Conservation (phyloP, 2,888 invertebrate genomes). For the Epinotia bilunana region DNA sequence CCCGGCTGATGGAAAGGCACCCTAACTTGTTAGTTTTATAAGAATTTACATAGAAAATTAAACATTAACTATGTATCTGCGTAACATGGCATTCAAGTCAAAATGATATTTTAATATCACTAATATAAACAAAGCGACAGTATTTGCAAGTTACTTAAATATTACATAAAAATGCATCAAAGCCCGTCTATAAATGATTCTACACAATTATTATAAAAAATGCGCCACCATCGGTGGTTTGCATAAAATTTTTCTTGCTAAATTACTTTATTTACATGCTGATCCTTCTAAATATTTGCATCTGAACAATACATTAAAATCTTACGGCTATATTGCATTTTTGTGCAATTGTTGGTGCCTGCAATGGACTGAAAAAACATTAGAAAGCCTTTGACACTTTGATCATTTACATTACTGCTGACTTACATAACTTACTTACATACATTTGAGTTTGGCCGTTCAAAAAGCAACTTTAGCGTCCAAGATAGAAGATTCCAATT, state of each 20-base stretch:
- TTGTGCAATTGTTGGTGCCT: constrained; percentile 78
- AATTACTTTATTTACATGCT: constrained; percentile 79
- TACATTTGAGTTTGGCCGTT: too few species aligned
- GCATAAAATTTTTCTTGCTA: constrained; percentile 64
- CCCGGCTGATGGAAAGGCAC: not conserved
- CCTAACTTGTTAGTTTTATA: not conserved
- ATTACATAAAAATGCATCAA: constrained; percentile 59
- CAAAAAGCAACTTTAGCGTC: too few species aligned
- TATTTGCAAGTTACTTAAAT: constrained; percentile 46
- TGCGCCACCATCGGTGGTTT: constrained; percentile 69
- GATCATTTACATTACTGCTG: not conserved
- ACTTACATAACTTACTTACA: not conserved
- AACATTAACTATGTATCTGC: constrained; percentile 7
- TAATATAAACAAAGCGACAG: constrained; percentile 40
- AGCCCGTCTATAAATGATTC: constrained; percentile 64
- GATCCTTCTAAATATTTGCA: constrained; percentile 84
- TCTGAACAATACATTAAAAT: constrained; percentile 84
- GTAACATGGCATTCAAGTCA: constrained; percentile 7
- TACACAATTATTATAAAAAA: constrained; percentile 67
- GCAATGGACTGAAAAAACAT: constrained; percentile 11
- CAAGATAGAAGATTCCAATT: too few species aligned
- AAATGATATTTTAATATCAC: constrained; percentile 33
- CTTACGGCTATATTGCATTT: constrained; percentile 70
- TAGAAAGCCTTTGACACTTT: not conserved
- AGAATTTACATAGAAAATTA: constrained; percentile 18